phyloP scores from a whole-genome alignment of 2,113 vertebrate species.

The Chinchilla lanigera region DNA sequence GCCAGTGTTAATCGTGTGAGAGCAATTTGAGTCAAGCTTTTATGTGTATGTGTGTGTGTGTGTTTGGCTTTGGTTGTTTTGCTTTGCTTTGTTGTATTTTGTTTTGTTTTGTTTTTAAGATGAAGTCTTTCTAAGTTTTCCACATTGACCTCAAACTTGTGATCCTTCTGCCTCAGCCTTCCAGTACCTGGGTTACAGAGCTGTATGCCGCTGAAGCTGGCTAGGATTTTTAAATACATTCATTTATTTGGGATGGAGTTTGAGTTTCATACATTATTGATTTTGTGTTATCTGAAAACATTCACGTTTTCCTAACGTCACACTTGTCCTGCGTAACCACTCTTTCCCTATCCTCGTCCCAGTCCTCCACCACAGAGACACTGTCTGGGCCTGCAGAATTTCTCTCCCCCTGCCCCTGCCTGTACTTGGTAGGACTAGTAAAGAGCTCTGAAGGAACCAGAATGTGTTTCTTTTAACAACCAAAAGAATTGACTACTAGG shows the following conservation, averaged over 20 bases:
- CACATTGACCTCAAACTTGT: neutral
- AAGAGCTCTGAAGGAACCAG: neutral
- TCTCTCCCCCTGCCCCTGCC: neutral
- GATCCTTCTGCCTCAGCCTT: neutral
- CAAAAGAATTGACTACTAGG: neutral
- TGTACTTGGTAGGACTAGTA: neutral
- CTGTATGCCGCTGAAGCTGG: neutral
- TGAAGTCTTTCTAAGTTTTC: neutral
- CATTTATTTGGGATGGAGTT: neutral
- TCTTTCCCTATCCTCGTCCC: neutral
- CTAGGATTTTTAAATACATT: neutral
- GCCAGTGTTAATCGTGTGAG: neutral
- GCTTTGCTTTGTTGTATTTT: neutral
- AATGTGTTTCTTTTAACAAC: neutral
- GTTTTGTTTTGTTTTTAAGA: neutral
- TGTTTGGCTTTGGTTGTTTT: neutral
- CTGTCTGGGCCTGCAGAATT: neutral
- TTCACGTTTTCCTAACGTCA: neutral
- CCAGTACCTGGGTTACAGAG: neutral
- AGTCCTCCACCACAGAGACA: neutral
- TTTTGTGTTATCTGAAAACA: neutral
- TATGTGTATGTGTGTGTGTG: neutral
- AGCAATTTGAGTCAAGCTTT: neutral
- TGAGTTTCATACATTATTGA: neutral
- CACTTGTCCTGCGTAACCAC: neutral